Evolutionary conservation across 1,140 invertebrate species (phyloP).

Genomic region (Lerema accius): DNA sequence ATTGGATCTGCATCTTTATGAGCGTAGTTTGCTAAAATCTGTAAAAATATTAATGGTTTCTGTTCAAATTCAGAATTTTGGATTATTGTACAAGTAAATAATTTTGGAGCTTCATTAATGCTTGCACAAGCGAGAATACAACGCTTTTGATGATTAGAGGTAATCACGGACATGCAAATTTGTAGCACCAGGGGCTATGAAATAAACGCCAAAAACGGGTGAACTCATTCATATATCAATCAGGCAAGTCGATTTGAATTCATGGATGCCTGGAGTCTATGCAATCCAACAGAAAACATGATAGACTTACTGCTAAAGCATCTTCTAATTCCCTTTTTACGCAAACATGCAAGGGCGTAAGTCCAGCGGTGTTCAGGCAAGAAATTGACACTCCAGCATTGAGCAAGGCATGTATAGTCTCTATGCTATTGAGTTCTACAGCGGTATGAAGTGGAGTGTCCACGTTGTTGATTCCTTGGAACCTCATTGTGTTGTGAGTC

Average conservation of each 20-base stretch:
- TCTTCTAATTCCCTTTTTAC: slow-evolving; percentile 78
- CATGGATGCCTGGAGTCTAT: too few species aligned
- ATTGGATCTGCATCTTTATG: slow-evolving; percentile 60
- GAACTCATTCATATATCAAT: too few species aligned
- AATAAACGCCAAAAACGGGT: too few species aligned
- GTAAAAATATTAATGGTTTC: neutral
- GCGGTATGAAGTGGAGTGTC: slow-evolving; percentile 85
- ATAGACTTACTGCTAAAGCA: slow-evolving; percentile 58
- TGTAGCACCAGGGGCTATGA: too few species aligned
- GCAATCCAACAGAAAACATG: too few species aligned
- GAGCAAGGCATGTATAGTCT: slow-evolving; percentile 82
- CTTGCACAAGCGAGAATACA: too few species aligned
- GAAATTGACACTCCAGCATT: slow-evolving; percentile 79
- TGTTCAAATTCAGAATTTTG: neutral
- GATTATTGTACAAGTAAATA: neutral
- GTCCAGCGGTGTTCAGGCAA: slow-evolving; percentile 82
- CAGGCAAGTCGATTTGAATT: too few species aligned
- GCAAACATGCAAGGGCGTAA: slow-evolving; percentile 85
- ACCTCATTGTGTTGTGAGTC: slow-evolving; percentile 58
- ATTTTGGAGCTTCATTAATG: too few species aligned
- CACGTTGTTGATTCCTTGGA: slow-evolving; percentile 46
- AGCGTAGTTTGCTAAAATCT: slow-evolving; percentile 70
- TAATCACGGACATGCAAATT: too few species aligned
- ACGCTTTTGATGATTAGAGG: too few species aligned
- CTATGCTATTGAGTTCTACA: slow-evolving; percentile 80